These are phyloP conservation scores for Sinocyclocheilus rhinocerous DNA, from an alignment of 2,113 vertebrate genomes.

Conservation along the genomic window DNA sequence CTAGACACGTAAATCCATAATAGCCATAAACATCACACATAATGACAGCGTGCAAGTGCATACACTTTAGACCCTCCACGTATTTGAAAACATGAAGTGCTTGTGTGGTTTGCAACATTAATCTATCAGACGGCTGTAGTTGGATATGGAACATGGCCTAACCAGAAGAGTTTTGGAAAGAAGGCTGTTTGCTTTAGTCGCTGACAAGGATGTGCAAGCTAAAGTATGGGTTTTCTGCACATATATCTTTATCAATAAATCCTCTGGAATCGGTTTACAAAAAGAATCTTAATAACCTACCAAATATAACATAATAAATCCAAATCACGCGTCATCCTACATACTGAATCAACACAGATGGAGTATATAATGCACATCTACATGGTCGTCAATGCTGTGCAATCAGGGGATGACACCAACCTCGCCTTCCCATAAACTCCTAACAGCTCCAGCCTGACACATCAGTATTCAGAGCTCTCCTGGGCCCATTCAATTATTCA, in stretches of 20 bases:
- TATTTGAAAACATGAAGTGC: conserved; percentile 4
- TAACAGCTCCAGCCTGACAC: background rate
- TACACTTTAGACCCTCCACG: background rate
- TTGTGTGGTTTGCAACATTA: background rate
- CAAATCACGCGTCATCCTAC: background rate
- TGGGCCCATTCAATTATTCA: background rate
- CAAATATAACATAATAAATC: conserved; percentile 4
- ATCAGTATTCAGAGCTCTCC: background rate
- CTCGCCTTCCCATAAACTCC: background rate
- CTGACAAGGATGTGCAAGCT: background rate
- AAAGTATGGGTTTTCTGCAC: background rate
- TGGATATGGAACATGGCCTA: background rate
- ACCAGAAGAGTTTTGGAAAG: background rate
- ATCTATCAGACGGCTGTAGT: background rate
- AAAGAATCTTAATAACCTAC: background rate
- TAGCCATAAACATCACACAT: background rate
- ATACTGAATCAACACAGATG: background rate
- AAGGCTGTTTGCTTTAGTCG: background rate
- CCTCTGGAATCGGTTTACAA: background rate
- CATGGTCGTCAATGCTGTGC: background rate
- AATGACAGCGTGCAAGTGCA: background rate
- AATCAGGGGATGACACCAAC: background rate
- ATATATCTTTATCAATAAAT: background rate
- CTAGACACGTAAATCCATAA: background rate
- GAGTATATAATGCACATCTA: background rate